phyloP scores from a whole-genome alignment of 37 sponge, comb jelly and placozoan genomes.

The Bolinopsis microptera region DNA sequence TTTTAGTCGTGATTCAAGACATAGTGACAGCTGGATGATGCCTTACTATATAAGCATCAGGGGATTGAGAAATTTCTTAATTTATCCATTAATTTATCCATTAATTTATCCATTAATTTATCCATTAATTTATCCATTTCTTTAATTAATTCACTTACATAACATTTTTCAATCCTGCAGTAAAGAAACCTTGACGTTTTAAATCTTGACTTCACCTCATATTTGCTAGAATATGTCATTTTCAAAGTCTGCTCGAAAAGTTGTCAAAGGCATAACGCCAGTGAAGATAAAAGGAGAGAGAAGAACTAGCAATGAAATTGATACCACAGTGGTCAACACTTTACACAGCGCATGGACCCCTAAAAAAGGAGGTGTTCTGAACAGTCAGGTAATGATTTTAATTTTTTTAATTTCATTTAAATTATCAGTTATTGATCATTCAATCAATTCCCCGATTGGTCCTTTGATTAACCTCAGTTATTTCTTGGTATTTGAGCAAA shows the following conservation, averaged over 20 bases:
- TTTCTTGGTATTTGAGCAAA: background rate
- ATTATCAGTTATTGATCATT: background rate
- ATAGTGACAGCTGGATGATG: too few relatives aligned
- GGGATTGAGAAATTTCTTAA: too few relatives aligned
- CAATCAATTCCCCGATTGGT: too few relatives aligned
- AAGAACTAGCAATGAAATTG: slow-evolving; percentile 21
- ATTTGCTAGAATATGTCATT: background rate
- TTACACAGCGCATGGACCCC: slow-evolving; percentile 58
- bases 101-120: too few relatives aligned
- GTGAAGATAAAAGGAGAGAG: slow-evolving; percentile 20
- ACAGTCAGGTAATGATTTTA: background rate
- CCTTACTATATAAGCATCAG: too few relatives aligned
- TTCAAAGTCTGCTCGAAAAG: slow-evolving; percentile 21
- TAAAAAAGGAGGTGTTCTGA: slow-evolving; percentile 50
- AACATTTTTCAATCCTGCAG: too few relatives aligned
- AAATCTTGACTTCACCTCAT: too few relatives aligned
- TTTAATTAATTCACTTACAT: too few relatives aligned
- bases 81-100: too few relatives aligned
- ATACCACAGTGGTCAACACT: slow-evolving; percentile 16
- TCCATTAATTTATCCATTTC: too few relatives aligned
- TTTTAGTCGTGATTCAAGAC: too few relatives aligned
- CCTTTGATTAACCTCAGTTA: background rate
- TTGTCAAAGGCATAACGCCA: background rate
- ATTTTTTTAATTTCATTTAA: background rate
- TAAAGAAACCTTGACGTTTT: too few relatives aligned